Conservation (phyloP, 2,888 invertebrate species). For the Axea sp. region DNA sequence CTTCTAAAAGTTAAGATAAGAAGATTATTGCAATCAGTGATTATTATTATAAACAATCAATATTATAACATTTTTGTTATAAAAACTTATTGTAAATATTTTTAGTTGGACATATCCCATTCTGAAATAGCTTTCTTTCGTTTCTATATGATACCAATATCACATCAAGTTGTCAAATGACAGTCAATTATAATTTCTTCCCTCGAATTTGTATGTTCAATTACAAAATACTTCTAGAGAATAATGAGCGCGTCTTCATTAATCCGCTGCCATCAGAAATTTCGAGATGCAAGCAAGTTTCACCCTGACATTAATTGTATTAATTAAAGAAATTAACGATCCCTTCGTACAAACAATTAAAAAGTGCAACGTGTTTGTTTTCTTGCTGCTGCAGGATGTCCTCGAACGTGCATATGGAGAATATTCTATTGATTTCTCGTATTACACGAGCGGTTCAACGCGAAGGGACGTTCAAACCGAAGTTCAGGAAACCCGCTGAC, state of each 20-base stretch:
- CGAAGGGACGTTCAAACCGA: constrained; percentile 16
- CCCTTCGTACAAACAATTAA: constrained; percentile 11
- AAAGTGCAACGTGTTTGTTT: constrained; percentile 19
- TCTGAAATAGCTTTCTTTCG: too few relatives aligned
- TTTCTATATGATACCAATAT: neutral
- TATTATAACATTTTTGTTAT: too few relatives aligned
- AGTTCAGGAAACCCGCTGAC: constrained; percentile 9
- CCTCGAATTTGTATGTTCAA: constrained; percentile 2
- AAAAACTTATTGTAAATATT: too few relatives aligned
- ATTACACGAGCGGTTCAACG: constrained; percentile 28
- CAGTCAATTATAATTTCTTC: constrained; percentile 17
- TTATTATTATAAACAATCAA: too few relatives aligned
- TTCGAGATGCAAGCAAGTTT: constrained; percentile 10
- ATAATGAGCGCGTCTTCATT: constrained; percentile 36
- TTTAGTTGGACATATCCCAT: too few relatives aligned
- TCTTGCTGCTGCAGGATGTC: constrained; percentile 20
- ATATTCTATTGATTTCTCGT: constrained; percentile 39
- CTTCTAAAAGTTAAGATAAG: too few relatives aligned
- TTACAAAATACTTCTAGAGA: constrained; percentile 23
- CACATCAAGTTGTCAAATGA: constrained; percentile 10
- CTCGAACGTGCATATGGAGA: constrained; percentile 16
- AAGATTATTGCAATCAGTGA: too few relatives aligned
- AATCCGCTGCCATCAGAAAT: constrained; percentile 19
- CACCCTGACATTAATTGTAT: constrained; percentile 20
- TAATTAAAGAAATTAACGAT: constrained; percentile 41